phyloP scores from a whole-genome alignment of 2,113 vertebrate genomes.

The Perccottus glenii region DNA sequence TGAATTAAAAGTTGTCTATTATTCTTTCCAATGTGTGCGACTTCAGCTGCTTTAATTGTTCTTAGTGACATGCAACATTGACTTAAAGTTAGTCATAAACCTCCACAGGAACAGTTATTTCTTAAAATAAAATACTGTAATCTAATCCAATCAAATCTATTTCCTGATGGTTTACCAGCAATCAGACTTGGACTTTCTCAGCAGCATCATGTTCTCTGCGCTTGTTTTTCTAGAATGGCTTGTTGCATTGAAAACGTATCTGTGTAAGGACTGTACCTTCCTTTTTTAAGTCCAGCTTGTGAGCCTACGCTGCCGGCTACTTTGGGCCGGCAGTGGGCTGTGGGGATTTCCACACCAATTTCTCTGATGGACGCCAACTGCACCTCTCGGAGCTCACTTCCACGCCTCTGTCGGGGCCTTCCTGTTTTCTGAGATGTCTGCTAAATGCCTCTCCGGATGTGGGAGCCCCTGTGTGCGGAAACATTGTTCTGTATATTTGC shows the following conservation, averaged over 20 bases:
- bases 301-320: too few relatives aligned
- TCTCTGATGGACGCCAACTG: neutral
- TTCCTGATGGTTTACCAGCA: neutral
- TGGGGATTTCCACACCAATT: constrained; percentile 70
- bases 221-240: constrained; percentile 19
- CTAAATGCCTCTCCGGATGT: constrained; percentile 33
- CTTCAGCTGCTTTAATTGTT: neutral
- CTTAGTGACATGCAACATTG: neutral
- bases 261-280: neutral
- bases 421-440: constrained; percentile 73
- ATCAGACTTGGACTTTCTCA: neutral
- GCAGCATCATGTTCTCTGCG: neutral
- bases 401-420: constrained; percentile 55
- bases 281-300: constrained; percentile 4
- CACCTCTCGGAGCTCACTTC: constrained; percentile 44
- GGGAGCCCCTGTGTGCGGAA: constrained; percentile 19
- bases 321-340: too few relatives aligned
- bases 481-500: constrained; percentile 28
- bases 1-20: constrained; percentile 18
- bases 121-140: neutral
- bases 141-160: neutral
- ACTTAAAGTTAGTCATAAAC: too few relatives aligned
- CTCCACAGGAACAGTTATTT: neutral
- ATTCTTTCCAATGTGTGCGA: neutral
- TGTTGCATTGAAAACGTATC: neutral